phyloP scores from a whole-genome alignment of 2,113 vertebrate species.

The Vulpes ferrilata region DNA sequence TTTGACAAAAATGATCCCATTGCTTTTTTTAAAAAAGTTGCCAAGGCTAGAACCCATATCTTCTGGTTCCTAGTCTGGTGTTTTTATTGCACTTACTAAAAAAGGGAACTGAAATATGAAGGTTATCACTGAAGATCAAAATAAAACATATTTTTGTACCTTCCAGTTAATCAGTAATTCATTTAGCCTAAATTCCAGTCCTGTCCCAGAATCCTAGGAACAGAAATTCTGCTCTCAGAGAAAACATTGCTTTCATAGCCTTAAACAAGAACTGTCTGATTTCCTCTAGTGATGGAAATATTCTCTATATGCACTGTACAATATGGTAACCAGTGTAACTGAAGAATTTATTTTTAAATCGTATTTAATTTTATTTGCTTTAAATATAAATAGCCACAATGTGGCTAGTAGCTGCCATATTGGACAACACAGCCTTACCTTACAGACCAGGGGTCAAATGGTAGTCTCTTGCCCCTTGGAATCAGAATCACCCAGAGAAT shows the following conservation, averaged over 20 bases:
- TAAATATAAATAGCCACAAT: background rate
- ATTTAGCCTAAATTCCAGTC: background rate
- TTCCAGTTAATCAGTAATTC: background rate
- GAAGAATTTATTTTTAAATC: background rate
- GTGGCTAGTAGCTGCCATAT: background rate
- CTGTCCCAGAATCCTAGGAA: background rate
- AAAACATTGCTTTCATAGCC: background rate
- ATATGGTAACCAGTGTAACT: background rate
- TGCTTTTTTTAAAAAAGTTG: background rate
- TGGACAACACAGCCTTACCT: background rate
- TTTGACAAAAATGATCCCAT: conserved; percentile 44
- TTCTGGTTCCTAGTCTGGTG: conserved; percentile 26
- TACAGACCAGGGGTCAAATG: background rate
- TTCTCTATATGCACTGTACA: background rate
- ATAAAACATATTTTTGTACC: background rate
- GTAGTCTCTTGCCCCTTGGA: background rate
- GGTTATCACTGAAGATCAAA: conserved; percentile 19
- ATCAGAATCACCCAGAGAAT: conserved; percentile 16
- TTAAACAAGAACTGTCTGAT: background rate
- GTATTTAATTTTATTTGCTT: background rate
- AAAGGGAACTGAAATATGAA: conserved; percentile 71
- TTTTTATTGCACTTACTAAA: conserved; percentile 55
- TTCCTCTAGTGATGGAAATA: background rate
- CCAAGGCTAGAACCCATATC: background rate
- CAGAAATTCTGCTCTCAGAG: background rate